Conservation (phyloP, 2,888 invertebrate species). For the Coecobrya sp. region DNA sequence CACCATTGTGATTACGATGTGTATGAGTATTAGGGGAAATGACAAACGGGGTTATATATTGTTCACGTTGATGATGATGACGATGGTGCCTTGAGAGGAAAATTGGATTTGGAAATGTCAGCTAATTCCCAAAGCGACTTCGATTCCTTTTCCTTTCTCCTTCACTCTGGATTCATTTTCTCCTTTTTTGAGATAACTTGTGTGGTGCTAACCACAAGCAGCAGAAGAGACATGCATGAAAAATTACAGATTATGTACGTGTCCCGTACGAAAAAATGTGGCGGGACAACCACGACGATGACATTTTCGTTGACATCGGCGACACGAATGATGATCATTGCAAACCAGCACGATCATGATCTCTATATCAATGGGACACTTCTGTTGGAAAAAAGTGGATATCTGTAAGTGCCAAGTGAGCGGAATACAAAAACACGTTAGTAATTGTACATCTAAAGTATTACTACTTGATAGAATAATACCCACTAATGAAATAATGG, state of each 20-base stretch:
- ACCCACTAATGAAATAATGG: not conserved
- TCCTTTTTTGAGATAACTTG: not conserved
- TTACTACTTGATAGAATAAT: not conserved
- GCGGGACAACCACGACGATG: not conserved
- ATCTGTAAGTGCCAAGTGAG: constrained; percentile 7
- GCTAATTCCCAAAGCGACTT: constrained; percentile 70
- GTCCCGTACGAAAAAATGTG: constrained; percentile 23
- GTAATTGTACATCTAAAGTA: not conserved
- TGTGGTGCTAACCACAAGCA: not conserved
- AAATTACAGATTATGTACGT: constrained; percentile 71
- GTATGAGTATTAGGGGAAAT: not conserved
- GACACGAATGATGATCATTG: constrained; percentile 21
- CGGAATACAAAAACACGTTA: not conserved
- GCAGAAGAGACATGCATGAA: constrained; percentile 56
- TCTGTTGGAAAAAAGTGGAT: not conserved
- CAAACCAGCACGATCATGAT: not conserved
- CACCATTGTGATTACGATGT: not conserved
- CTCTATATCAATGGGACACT: not conserved
- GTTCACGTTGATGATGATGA: constrained; percentile 29
- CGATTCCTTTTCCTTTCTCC: constrained; percentile 41
- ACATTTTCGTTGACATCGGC: not conserved
- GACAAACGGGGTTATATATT: not conserved
- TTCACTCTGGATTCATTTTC: not conserved
- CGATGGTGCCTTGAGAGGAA: constrained; percentile 55
- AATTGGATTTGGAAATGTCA: constrained; percentile 81